These are phyloP conservation scores for Caenorhabditis latens DNA, from an alignment of 1,140 invertebrate genomes.

Conservation along the genomic window DNA sequence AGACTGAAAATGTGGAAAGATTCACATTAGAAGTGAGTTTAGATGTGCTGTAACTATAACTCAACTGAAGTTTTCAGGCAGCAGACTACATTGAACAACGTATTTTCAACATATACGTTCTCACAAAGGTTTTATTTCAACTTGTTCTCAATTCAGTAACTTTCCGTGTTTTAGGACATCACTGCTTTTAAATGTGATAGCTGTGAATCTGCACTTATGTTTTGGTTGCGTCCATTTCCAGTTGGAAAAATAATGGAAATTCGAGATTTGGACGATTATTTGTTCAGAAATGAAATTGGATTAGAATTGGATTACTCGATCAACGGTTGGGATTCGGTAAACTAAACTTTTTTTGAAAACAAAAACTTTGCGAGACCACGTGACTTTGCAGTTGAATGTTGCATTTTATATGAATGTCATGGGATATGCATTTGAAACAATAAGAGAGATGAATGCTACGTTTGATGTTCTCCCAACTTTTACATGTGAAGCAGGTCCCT, in stretches of 20 bases:
- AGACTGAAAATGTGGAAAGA: constrained; percentile 63
- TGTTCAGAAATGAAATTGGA: constrained; percentile 62
- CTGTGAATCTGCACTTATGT: constrained; percentile 70
- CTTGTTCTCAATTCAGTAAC: not conserved
- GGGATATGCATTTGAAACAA: constrained; percentile 57
- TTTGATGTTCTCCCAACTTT: constrained; percentile 27
- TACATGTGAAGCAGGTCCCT: constrained; percentile 7
- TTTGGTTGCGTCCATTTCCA: constrained; percentile 70
- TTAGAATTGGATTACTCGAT: constrained; percentile 67
- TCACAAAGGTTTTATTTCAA: constrained; percentile 61
- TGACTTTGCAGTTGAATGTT: constrained; percentile 62
- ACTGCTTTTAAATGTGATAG: constrained; percentile 73
- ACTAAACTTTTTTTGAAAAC: not conserved
- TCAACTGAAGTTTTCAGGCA: constrained; percentile 44
- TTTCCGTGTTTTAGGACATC: constrained; percentile 59
- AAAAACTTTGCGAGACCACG: not conserved
- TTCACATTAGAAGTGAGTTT: constrained; percentile 50
- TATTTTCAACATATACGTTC: constrained; percentile 59
- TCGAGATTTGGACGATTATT: constrained; percentile 65
- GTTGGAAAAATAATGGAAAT: constrained; percentile 60
- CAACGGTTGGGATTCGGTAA: constrained; percentile 69
- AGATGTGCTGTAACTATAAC: not conserved
- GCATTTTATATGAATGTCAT: constrained; percentile 60
- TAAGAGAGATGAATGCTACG: constrained; percentile 48
- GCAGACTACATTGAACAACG: constrained; percentile 57